A percentile compares a stretch with the other conserved stretches of the same genome.
Evolutionary conservation across 2,888 invertebrate species (phyloP).

Genomic region (Myathropa florea): DNA sequence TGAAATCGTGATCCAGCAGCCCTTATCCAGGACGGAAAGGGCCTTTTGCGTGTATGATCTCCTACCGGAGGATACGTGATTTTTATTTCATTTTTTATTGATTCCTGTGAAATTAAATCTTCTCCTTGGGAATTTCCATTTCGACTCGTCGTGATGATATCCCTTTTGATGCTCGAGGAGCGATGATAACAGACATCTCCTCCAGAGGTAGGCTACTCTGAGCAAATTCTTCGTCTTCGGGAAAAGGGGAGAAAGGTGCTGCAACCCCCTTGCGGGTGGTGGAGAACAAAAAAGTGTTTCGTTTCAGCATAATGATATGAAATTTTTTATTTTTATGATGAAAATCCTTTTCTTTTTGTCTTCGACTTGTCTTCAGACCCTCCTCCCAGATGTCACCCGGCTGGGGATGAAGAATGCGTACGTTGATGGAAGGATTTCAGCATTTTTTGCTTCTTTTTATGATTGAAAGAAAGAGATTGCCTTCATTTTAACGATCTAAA

Average conservation of each 20-base stretch:
- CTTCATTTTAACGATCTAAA: slow-evolving; percentile 37
- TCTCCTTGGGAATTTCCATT: slow-evolving; percentile 40
- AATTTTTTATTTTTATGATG: slow-evolving; percentile 49
- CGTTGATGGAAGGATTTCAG: not conserved
- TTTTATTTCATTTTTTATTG: slow-evolving; percentile 54
- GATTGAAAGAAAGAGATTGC: slow-evolving; percentile 24
- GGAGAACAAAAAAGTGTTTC: slow-evolving; percentile 56
- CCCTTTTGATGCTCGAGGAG: slow-evolving; percentile 21
- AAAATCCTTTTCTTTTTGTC: slow-evolving; percentile 39
- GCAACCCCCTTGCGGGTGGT: not conserved
- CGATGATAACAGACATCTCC: slow-evolving; percentile 26
- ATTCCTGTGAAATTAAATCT: slow-evolving; percentile 59
- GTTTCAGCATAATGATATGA: slow-evolving; percentile 56
- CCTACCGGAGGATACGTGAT: slow-evolving; percentile 19
- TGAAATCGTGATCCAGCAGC: not conserved
- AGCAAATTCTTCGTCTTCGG: too few species aligned
- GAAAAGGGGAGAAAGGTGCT: not conserved
- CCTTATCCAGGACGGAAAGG: not conserved
- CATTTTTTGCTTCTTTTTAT: slow-evolving; percentile 21
- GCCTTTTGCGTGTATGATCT: not conserved
- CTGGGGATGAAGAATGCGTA: slow-evolving; percentile 4
- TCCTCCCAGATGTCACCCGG: not conserved
- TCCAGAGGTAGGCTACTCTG: not conserved
- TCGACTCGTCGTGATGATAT: slow-evolving; percentile 2
- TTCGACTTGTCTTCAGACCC: not conserved